Conservation (phyloP, 2,888 invertebrate species). For the Clostera curtula region DNA sequence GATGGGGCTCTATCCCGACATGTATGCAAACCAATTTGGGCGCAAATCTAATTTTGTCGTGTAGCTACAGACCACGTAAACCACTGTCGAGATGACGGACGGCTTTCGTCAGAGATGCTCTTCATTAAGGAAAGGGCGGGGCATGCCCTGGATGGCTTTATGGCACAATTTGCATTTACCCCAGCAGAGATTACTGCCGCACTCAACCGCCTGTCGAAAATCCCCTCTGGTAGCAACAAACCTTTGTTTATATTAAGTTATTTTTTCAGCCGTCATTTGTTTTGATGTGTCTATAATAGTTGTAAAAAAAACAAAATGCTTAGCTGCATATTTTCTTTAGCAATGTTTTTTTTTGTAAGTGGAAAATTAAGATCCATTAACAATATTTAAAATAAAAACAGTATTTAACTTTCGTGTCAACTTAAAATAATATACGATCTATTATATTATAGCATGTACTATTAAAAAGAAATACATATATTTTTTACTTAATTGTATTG, state of each 20-base stretch:
- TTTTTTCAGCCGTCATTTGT: slow-evolving; percentile 67
- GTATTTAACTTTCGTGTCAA: no score
- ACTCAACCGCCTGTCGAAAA: slow-evolving; percentile 69
- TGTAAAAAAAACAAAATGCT: slow-evolving; percentile 42
- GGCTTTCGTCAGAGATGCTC: slow-evolving; percentile 56
- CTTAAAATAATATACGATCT: no score
- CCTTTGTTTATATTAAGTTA: slow-evolving; percentile 66
- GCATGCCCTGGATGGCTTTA: slow-evolving; percentile 55
- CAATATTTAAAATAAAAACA: no score
- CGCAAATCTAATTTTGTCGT: slow-evolving; percentile 55
- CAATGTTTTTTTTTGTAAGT: no score
- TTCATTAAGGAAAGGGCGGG: slow-evolving; percentile 57
- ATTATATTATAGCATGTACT: no score
- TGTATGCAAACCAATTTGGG: slow-evolving; percentile 51
- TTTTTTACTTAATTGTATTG: no score
- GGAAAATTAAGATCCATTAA: no score
- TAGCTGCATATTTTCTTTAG: no score
- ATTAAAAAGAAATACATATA: no score
- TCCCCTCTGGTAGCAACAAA: slow-evolving; percentile 55
- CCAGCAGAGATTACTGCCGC: slow-evolving; percentile 68
- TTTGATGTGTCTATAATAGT: slow-evolving; percentile 58
- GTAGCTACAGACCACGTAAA: slow-evolving; percentile 47
- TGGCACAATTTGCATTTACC: slow-evolving; percentile 74
- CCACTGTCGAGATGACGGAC: slow-evolving; percentile 65
- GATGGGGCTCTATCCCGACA: slow-evolving; percentile 20